A percentile compares a stretch with the other conserved stretches of the same genome.
Evolutionary conservation across 92 coral and sea anemone species (phyloP).

Genomic region (Epizoanthus rinbou): DNA sequence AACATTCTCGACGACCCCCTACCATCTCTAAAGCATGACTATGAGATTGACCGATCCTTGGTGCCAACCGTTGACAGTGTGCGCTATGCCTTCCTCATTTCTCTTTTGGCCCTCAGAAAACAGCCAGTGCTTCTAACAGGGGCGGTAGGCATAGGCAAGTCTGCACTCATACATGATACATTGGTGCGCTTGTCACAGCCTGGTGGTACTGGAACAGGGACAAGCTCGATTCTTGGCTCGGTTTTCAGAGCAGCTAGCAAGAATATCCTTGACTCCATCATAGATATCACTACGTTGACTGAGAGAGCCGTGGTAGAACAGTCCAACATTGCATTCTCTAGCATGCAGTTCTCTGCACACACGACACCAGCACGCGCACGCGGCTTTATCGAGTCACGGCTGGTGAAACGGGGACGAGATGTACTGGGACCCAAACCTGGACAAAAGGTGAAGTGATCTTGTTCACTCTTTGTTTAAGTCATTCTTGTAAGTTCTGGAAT

Average conservation of each 20-base stretch:
- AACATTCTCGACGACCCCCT: conserved; percentile 67
- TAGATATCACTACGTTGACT: conserved; percentile 56
- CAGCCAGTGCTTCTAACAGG: conserved; percentile 94
- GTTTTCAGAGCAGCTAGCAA: conserved; percentile 70
- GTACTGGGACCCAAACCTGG: conserved; percentile 89
- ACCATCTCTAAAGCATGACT: conserved; percentile 55
- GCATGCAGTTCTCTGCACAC: conserved; percentile 87
- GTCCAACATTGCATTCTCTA: conserved; percentile 58
- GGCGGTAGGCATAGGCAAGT: conserved; percentile 86
- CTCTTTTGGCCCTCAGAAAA: conserved; percentile 74
- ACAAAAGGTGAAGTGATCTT: conserved; percentile 67
- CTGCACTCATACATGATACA: conserved; percentile 80
- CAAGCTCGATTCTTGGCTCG: conserved; percentile 87
- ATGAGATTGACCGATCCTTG: conserved; percentile 74
- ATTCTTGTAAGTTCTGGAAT: too few relatives aligned
- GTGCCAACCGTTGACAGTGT: conserved; percentile 95
- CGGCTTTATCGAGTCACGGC: conserved; percentile 77
- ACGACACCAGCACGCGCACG: conserved; percentile 79
- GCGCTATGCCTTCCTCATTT: conserved; percentile 81
- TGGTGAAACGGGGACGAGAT: conserved; percentile 85
- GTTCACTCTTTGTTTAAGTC: neutral
- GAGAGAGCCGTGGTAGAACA: conserved; percentile 39
- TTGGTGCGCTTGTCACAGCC: conserved; percentile 72
- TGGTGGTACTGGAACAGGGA: conserved; percentile 74
- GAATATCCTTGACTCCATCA: conserved; percentile 74